phyloP scores from a whole-genome alignment of 1,140 invertebrate genomes.

The Aphaenogaster rudis region DNA sequence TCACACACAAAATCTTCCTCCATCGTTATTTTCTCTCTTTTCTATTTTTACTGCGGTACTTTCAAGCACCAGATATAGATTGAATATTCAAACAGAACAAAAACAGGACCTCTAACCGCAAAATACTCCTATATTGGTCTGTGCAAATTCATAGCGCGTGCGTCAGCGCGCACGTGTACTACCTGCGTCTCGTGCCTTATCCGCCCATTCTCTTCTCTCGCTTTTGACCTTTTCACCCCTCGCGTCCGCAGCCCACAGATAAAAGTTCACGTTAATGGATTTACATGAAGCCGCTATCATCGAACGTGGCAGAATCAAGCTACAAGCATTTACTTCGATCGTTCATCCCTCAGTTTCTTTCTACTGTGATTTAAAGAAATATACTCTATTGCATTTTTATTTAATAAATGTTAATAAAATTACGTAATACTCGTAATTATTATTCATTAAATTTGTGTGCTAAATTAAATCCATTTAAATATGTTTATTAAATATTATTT shows the following conservation, averaged over 20 bases:
- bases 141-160: slow-evolving; percentile 35
- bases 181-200: slow-evolving; percentile 56
- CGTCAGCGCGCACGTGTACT: slow-evolving; percentile 44
- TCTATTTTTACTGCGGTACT: background rate
- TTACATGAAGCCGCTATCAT: slow-evolving; percentile 72
- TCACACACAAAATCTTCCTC: background rate
- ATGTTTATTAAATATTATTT: background rate
- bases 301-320: slow-evolving; percentile 63
- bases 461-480: background rate
- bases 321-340: slow-evolving; percentile 52
- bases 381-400: background rate
- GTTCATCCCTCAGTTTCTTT: slow-evolving; percentile 26
- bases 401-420: background rate
- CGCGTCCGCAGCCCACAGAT: slow-evolving; percentile 52
- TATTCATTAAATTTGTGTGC: background rate
- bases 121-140: slow-evolving; percentile 8
- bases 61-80: background rate
- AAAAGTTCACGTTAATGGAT: slow-evolving; percentile 77
- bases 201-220: slow-evolving; percentile 61
- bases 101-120: slow-evolving; percentile 21
- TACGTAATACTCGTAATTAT: background rate
- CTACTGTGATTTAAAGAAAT: background rate
- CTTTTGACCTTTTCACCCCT: slow-evolving; percentile 75
- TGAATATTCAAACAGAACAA: background rate
- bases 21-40: background rate